phyloP scores from a whole-genome alignment of 2,888 invertebrate genomes.

The Amblyteles armatorius region DNA sequence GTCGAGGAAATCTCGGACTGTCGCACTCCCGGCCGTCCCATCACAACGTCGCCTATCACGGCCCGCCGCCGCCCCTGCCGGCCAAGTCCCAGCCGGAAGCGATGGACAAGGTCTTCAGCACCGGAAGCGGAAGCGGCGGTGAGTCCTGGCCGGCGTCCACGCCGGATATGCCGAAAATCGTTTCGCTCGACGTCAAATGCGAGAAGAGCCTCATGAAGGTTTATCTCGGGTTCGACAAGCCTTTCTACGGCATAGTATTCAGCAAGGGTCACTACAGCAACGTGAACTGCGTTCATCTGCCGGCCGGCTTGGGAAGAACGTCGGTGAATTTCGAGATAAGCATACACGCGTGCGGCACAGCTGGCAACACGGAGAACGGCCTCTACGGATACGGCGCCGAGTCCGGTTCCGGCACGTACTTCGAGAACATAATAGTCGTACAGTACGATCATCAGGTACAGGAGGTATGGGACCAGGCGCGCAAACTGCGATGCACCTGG shows the following conservation, averaged over 20 bases:
- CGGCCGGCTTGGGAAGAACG: conserved; percentile 94
- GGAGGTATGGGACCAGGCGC: conserved; percentile 98
- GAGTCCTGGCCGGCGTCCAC: conserved; percentile 92
- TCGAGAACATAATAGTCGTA: conserved; percentile 97
- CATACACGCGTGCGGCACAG: conserved; percentile 96
- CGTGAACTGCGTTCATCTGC: conserved; percentile 95
- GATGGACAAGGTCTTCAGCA: conserved; percentile 87
- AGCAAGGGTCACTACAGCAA: conserved; percentile 98
- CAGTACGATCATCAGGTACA: conserved; percentile 96
- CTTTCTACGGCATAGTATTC: conserved; percentile 98
- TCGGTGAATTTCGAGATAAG: conserved; percentile 96
- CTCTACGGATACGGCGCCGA: conserved; percentile 94
- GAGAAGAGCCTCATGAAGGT: conserved; percentile 98
- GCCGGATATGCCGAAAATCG: conserved; percentile 97
- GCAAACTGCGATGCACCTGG: conserved; percentile 97
- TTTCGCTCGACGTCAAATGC: conserved; percentile 96
- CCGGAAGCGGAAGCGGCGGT: conserved; percentile 83
- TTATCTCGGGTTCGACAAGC: conserved; percentile 96
- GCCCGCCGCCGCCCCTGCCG: conserved; percentile 89
- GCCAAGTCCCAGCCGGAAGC: conserved; percentile 86
- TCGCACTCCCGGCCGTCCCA: conserved; percentile 82
- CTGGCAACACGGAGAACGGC: conserved; percentile 96
- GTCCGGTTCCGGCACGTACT: conserved; percentile 95
- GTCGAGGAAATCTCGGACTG: conserved; percentile 83
- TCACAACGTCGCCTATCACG: conserved; percentile 90